phyloP scores from a whole-genome alignment of 2,113 vertebrate species.

The Origma solitaria region DNA sequence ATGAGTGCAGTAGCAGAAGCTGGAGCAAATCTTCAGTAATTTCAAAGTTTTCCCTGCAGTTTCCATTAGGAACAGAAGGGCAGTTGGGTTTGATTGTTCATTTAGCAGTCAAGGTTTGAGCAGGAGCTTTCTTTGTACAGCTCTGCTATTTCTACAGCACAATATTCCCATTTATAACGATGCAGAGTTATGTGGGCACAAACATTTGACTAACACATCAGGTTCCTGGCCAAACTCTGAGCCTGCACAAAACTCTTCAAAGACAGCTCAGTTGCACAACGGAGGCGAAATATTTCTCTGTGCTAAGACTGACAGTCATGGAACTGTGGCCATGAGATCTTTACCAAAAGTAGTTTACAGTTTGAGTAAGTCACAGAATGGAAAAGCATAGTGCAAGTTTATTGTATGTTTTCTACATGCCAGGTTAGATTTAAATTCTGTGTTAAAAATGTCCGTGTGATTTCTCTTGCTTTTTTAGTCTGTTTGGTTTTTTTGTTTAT shows the following conservation, averaged over 20 bases:
- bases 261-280: background rate
- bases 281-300: background rate
- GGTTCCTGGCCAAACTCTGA: background rate
- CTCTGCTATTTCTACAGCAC: background rate
- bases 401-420: background rate
- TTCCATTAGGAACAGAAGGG: background rate
- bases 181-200: background rate
- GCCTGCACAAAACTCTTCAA: background rate
- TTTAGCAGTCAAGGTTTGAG: background rate
- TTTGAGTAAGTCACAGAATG: background rate
- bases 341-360: background rate
- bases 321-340: background rate
- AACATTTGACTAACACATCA: background rate
- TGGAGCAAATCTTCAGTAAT: background rate
- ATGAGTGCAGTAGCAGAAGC: background rate
- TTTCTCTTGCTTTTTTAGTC: background rate
- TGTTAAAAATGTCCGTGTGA: background rate
- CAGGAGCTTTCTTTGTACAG: background rate
- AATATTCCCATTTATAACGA: background rate
- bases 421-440: background rate
- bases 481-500: background rate
- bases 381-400: background rate
- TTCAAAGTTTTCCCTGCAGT: background rate
- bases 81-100: background rate
- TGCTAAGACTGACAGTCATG: background rate